Conservation (phyloP, 1,140 invertebrate species). For the Brachionus calyciflorus region DNA sequence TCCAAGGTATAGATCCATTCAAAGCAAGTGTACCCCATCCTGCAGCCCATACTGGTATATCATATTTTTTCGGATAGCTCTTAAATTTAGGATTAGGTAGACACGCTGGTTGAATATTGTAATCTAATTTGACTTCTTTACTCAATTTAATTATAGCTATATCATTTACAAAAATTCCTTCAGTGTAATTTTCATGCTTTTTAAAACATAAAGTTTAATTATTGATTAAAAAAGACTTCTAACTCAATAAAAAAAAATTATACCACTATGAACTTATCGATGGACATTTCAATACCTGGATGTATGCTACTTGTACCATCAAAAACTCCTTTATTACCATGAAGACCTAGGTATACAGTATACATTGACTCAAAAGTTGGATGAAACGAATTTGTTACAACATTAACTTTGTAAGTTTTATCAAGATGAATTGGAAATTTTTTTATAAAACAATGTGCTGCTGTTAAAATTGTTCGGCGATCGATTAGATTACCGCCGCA, state of each 20-base stretch:
- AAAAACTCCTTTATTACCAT: background rate
- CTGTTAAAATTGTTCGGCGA: slow-evolving; percentile 71
- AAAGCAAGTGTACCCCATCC: background rate
- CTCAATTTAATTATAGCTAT: slow-evolving; percentile 7
- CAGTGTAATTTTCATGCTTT: slow-evolving; percentile 7
- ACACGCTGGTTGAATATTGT: background rate
- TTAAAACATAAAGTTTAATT: background rate
- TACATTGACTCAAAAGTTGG: slow-evolving; percentile 7
- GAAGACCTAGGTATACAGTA: background rate
- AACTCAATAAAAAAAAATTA: background rate
- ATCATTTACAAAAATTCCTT: background rate
- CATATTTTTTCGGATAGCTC: background rate
- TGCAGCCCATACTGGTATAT: background rate
- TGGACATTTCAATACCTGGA: background rate
- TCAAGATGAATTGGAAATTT: background rate
- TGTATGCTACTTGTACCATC: background rate
- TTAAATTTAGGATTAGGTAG: background rate
- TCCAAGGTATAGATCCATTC: background rate
- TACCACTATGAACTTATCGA: background rate
- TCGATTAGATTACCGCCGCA: slow-evolving; percentile 75
- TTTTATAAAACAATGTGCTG: slow-evolving; percentile 67
- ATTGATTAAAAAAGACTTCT: background rate
- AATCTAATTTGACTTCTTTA: background rate
- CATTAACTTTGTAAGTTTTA: background rate
- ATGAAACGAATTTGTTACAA: slow-evolving; percentile 1